A percentile compares a stretch with the other conserved stretches of the same genome.
Conservation (phyloP, 2,113 vertebrate species). For the Leptobrachium ailaonicum region DNA sequence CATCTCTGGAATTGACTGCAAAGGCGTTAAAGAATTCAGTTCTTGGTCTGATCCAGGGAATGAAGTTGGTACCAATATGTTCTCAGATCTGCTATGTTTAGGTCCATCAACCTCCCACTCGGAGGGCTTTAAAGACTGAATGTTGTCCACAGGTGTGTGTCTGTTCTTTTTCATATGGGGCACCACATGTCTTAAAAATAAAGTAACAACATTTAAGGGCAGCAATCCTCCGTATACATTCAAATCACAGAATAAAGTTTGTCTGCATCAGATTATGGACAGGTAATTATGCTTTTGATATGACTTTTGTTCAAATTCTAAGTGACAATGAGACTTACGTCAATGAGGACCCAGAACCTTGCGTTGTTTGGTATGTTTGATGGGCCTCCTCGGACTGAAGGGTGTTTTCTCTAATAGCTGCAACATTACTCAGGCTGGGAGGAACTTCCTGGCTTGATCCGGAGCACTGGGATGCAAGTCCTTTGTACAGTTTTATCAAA, state of each 20-base stretch:
- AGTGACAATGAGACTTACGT: constrained; percentile 67
- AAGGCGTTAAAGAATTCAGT: constrained; percentile 68
- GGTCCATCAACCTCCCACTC: constrained; percentile 80
- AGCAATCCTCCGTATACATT: background rate
- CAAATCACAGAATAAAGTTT: no score
- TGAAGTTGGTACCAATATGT: constrained; percentile 67
- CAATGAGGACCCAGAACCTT: constrained; percentile 65
- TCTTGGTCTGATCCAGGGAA: constrained; percentile 73
- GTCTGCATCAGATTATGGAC: no score
- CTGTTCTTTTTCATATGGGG: constrained; percentile 78
- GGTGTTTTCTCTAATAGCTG: constrained; percentile 70
- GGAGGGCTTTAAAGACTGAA: constrained; percentile 74
- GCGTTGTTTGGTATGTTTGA: constrained; percentile 66
- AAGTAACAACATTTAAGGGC: background rate
- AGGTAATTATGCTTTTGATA: no score
- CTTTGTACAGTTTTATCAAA: constrained; percentile 85
- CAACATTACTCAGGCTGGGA: constrained; percentile 61
- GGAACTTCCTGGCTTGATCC: constrained; percentile 68
- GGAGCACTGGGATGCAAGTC: constrained; percentile 73
- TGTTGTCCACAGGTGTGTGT: constrained; percentile 76
- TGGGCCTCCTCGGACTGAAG: constrained; percentile 77
- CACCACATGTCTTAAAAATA: constrained; percentile 73
- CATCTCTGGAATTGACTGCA: constrained; percentile 85
- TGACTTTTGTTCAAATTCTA: no score
- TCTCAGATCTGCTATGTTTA: constrained; percentile 74